A percentile compares a stretch with the other conserved stretches of the same genome.
Conservation (phyloP, 2,888 invertebrate species). For the Chouioia cunea region DNA sequence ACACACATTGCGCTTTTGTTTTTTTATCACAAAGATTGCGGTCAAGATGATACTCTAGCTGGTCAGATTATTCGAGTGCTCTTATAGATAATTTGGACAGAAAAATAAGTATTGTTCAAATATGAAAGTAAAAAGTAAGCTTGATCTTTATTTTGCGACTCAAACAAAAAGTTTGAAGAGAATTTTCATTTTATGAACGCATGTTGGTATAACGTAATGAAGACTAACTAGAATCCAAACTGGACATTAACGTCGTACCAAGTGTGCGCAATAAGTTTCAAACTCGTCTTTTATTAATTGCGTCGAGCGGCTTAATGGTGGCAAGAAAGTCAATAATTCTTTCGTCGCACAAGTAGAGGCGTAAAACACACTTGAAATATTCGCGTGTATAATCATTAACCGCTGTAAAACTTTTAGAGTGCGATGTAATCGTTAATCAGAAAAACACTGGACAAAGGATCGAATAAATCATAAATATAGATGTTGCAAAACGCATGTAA, state of each 20-base stretch:
- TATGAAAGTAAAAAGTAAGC: no score
- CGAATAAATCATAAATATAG: no score
- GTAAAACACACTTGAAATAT: background rate
- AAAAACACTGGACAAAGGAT: no score
- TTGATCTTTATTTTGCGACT: no score
- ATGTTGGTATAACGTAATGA: constrained; percentile 13
- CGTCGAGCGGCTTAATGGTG: constrained; percentile 10
- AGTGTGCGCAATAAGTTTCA: constrained; percentile 10
- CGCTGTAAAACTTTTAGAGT: background rate
- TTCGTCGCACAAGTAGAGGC: constrained; percentile 4
- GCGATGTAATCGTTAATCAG: background rate
- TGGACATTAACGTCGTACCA: constrained; percentile 14
- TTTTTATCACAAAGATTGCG: no score
- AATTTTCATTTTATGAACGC: constrained; percentile 10
- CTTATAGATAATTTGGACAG: no score
- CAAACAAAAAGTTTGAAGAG: background rate
- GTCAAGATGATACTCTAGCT: no score
- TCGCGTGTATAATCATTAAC: constrained; percentile 1
- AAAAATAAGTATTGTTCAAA: no score
- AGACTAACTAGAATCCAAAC: constrained; percentile 32
- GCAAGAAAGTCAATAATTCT: constrained; percentile 26
- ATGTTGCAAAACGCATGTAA: no score
- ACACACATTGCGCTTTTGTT: no score
- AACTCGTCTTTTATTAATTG: constrained; percentile 36
- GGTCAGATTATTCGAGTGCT: no score